Evolutionary conservation across 2,113 vertebrate genomes (phyloP).

Genomic region (Petroica traversi): DNA sequence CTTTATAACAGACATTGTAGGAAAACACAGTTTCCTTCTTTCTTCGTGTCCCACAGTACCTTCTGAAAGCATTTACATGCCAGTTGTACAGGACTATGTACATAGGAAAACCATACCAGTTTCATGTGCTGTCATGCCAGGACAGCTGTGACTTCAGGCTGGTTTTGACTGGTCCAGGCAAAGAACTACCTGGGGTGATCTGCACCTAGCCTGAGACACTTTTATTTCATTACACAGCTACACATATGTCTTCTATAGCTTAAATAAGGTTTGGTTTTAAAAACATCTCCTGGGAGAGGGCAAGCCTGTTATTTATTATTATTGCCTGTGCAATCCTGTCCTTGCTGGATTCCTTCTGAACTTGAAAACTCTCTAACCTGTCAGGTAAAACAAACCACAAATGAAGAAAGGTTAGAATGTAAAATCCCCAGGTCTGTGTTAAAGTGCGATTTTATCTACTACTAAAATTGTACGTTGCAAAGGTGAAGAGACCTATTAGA

Average conservation of each 20-base stretch:
- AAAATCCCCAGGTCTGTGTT: slow-evolving; percentile 3
- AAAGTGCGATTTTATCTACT: slow-evolving; percentile 10
- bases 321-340: not conserved
- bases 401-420: slow-evolving; percentile 48
- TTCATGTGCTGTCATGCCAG: not conserved
- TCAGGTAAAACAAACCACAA: slow-evolving; percentile 55
- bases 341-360: not conserved
- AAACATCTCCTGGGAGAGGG: not conserved
- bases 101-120: accelerated
- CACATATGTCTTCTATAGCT: not conserved
- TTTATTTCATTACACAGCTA: not conserved
- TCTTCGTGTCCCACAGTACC: not conserved
- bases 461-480: not conserved
- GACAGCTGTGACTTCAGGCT: not conserved
- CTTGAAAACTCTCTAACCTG: slow-evolving; percentile 6
- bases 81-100: accelerated
- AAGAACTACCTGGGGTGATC: not conserved
- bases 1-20: not conserved
- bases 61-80: not conserved
- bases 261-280: not conserved
- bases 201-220: not conserved
- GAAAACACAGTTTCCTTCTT: not conserved
- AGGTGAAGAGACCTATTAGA: slow-evolving; percentile 48
- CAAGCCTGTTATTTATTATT: slow-evolving; percentile 1
- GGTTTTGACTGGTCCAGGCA: not conserved